A percentile compares a stretch with the other conserved stretches of the same genome.
Conservation (phyloP, 2,888 invertebrate species). For the Xestia rhomboidea region DNA sequence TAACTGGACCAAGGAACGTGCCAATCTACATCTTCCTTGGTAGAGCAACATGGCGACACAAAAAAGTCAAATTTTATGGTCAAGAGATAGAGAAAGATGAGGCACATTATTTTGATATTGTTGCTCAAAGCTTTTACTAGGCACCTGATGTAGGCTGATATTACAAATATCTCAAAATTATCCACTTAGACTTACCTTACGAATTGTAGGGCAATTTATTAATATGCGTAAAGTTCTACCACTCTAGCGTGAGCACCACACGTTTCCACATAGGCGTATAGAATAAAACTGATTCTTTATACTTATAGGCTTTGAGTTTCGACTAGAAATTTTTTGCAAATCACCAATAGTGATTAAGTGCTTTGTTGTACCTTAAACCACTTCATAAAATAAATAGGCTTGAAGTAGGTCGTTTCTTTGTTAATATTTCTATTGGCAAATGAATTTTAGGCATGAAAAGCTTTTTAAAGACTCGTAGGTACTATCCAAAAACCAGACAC, state of each 20-base stretch:
- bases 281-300: constrained; percentile 40
- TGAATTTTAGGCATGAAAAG: constrained; percentile 44
- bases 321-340: constrained; percentile 68
- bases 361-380: constrained; percentile 58
- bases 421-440: constrained; percentile 31
- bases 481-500: constrained; percentile 38
- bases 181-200: constrained; percentile 39
- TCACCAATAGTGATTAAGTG: constrained; percentile 70
- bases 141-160: no score
- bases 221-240: neutral
- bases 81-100: neutral
- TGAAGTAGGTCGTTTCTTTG: constrained; percentile 48
- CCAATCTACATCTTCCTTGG: no score
- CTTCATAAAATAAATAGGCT: constrained; percentile 42
- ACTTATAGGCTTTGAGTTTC: constrained; percentile 28
- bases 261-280: constrained; percentile 45
- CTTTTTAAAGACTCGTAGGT: constrained; percentile 23
- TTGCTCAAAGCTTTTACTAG: neutral
- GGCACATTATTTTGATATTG: neutral
- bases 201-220: neutral
- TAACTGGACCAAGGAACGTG: neutral
- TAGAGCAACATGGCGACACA: neutral
- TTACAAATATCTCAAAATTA: neutral
- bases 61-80: neutral
- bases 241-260: constrained; percentile 20